These are phyloP conservation scores for Oenanthe melanoleuca DNA, from an alignment of 2,113 vertebrate genomes.

Conservation along the genomic window DNA sequence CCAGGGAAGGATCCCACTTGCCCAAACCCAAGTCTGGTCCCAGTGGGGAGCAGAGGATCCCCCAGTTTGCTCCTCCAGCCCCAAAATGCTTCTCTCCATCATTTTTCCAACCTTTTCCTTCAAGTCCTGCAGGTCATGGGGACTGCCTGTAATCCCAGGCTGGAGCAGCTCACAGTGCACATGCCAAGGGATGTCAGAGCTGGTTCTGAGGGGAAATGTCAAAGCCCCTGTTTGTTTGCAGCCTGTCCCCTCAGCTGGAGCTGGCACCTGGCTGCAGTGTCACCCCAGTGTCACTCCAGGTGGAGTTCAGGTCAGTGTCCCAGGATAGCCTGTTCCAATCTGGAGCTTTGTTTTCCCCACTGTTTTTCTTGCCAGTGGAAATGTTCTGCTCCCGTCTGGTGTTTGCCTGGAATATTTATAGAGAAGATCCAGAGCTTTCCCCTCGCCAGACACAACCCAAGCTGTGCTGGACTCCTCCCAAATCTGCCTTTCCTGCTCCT, in stretches of 20 bases:
- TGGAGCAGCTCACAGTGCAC: background rate
- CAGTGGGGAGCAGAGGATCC: background rate
- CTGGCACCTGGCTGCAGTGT: background rate
- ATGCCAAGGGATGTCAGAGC: background rate
- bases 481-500: background rate
- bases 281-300: background rate
- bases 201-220: accelerated
- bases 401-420: slow-evolving; percentile 38
- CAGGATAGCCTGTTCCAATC: background rate
- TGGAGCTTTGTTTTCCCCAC: background rate
- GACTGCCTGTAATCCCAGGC: background rate
- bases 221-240: background rate
- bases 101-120: background rate
- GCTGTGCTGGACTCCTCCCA: slow-evolving; percentile 13
- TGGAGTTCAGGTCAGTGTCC: accelerated
- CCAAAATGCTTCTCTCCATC: background rate
- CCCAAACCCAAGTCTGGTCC: background rate
- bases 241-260: background rate
- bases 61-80: background rate
- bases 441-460: slow-evolving; percentile 25
- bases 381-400: slow-evolving; percentile 2
- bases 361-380: background rate
- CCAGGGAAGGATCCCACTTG: background rate
- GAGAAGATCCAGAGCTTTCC: background rate
- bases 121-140: background rate